phyloP scores from a whole-genome alignment of 53 echinoderm and acorn worm genomes.

The Arbacia lixula region DNA sequence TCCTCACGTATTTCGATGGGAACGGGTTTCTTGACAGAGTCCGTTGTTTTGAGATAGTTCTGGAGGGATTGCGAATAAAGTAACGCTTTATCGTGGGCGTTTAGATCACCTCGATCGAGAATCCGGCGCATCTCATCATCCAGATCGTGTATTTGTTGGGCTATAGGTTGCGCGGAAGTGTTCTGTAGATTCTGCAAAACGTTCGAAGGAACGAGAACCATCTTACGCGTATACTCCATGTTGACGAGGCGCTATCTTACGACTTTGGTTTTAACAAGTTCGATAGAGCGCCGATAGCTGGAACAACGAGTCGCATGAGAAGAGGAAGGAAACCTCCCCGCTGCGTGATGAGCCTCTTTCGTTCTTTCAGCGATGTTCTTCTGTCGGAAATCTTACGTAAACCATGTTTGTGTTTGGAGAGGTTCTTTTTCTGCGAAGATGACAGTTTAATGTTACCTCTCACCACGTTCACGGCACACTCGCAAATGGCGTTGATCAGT shows the following conservation, averaged over 20 bases:
- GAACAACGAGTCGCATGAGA: conserved; percentile 16
- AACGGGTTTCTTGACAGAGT: not conserved
- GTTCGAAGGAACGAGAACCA: conserved; percentile 35
- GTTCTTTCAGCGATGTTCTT: not conserved
- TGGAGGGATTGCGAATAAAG: conserved; percentile 33
- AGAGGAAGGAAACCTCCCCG: conserved; percentile 23
- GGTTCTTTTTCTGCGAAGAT: conserved; percentile 27
- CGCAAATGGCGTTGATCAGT: conserved; percentile 53
- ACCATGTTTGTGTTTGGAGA: conserved; percentile 36
- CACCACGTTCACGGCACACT: conserved; percentile 55
- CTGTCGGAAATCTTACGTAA: not conserved
- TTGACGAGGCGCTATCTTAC: not conserved
- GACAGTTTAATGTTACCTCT: conserved; percentile 57
- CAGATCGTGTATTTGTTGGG: not conserved
- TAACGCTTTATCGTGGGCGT: conserved; percentile 18
- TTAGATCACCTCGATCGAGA: conserved; percentile 6
- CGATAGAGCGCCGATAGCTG: conserved; percentile 15
- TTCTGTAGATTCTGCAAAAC: conserved; percentile 3
- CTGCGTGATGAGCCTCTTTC: conserved; percentile 1
- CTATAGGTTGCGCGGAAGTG: not conserved
- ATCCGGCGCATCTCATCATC: conserved; percentile 20
- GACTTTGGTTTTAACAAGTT: not conserved
- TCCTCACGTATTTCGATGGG: not conserved
- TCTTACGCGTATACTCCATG: conserved; percentile 30
- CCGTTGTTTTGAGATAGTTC: not conserved